phyloP scores from a whole-genome alignment of 2,888 invertebrate genomes.

The Nemoura dubitans region DNA sequence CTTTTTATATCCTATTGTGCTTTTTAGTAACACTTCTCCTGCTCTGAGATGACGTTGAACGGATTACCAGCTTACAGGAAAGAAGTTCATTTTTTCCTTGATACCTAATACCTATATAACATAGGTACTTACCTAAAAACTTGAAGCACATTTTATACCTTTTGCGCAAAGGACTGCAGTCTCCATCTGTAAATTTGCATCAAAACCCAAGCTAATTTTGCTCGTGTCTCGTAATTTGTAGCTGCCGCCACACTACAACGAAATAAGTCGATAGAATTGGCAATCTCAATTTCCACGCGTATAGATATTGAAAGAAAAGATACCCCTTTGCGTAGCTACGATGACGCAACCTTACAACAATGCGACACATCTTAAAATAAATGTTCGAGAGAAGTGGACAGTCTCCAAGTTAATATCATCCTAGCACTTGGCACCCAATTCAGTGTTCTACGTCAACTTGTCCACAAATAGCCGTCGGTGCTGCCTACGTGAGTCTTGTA shows the following conservation, averaged over 20 bases:
- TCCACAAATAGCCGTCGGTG: slow-evolving; percentile 20
- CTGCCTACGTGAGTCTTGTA: not conserved
- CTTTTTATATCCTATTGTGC: not conserved
- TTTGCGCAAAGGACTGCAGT: too few relatives aligned
- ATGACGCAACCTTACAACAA: slow-evolving; percentile 35
- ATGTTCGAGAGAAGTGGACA: slow-evolving; percentile 30
- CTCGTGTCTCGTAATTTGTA: too few relatives aligned
- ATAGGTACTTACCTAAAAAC: too few relatives aligned
- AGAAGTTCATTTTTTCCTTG: too few relatives aligned
- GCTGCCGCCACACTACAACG: too few relatives aligned
- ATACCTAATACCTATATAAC: too few relatives aligned
- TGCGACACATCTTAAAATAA: slow-evolving; percentile 36
- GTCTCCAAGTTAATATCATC: slow-evolving; percentile 29
- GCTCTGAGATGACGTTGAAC: too few relatives aligned
- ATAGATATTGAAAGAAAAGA: not conserved
- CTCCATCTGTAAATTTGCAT: too few relatives aligned
- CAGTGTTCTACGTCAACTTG: slow-evolving; percentile 30
- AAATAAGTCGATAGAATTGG: not conserved
- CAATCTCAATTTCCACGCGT: not conserved
- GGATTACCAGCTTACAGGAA: too few relatives aligned
- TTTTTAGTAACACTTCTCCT: too few relatives aligned
- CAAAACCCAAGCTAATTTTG: too few relatives aligned
- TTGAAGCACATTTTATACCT: too few relatives aligned
- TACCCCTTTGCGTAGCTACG: not conserved
- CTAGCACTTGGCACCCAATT: slow-evolving; percentile 31